Evolutionary conservation across 2,113 vertebrate species (phyloP), one percentile per base, ranked within the genome.

Genomic region (Periophthalmodon schlosseri): DNA sequence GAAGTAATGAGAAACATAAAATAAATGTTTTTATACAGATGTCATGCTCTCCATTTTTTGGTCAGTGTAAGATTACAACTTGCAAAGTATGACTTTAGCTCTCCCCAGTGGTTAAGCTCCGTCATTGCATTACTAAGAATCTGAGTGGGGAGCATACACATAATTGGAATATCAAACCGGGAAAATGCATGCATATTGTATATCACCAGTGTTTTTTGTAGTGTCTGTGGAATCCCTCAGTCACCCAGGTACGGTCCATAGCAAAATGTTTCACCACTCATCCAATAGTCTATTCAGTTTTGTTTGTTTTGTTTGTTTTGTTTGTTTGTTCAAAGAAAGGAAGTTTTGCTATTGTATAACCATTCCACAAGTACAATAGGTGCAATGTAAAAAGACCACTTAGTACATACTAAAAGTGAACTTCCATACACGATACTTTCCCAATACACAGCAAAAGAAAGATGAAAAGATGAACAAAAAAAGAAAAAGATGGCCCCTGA

Each of bases 401-500:
- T 9, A 39, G 0, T 10, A 44, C 39, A 44, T 44, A 44, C 39
- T 44, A 54, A 54, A n/a, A 7, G 0, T 54, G 18, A 54, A 54
- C 6, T 44, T 54, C 18, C 1, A 58, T 21, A 69, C 13, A 33
- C 8, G 58, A 77, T 14, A n/a, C 14, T 18, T 64, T 64, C 9
- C n/a, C 33, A 64, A 10, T 39, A 39, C 18, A 16, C 60, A 63
- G 5, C 15, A 34, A 64, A 20, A 44, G 12, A 23, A 39, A 39
- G 8, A 39, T 44, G 7, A 65, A n/a, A 65, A n/a, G 20, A 36
- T 16, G 1, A 39, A 12, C 3, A 36, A 65, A 65, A 65, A 34
- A 76, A 23, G 72, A 70, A 56, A 85, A 61, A 74, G 60, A 75
- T 49, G 64, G 73, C 21, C 74, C 54, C 69, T 68, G 80, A 83